These are phyloP conservation scores for Aspidiotus rigidus DNA, from an alignment of 2,888 invertebrate genomes.

Conservation along the genomic window DNA sequence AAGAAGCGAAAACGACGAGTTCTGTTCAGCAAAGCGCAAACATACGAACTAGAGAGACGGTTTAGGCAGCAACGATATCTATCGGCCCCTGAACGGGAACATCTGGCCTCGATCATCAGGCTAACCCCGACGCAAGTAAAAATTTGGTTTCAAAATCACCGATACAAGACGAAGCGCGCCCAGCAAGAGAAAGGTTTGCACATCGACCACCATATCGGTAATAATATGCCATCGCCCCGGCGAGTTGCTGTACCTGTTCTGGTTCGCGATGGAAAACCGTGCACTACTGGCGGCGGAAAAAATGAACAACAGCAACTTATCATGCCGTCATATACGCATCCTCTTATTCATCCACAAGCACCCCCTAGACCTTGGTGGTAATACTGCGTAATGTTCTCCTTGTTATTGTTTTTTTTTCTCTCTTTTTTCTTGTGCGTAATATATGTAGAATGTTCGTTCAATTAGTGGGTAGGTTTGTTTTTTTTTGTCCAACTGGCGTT, in stretches of 20 bases:
- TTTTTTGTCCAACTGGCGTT: not conserved
- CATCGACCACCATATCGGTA: conserved; percentile 40
- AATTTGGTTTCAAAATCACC: conserved; percentile 99
- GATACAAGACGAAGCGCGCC: conserved; percentile 97
- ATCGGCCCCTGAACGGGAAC: conserved; percentile 95
- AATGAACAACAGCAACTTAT: conserved; percentile 37
- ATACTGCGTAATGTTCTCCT: conserved; percentile 6
- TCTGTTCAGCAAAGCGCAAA: conserved; percentile 90
- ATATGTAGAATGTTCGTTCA: conserved; percentile 1
- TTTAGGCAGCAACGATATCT: conserved; percentile 94
- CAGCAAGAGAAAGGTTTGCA: conserved; percentile 71
- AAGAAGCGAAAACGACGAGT: conserved; percentile 93
- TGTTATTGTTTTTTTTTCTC: conserved; percentile 17
- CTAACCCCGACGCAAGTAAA: conserved; percentile 93
- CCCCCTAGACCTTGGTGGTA: conserved; percentile 45
- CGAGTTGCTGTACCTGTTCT: conserved; percentile 90
- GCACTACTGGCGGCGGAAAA: conserved; percentile 45
- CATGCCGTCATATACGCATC: conserved; percentile 43
- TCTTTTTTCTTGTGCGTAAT: conserved; percentile 8
- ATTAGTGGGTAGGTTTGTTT: conserved; percentile 5
- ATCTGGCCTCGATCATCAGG: conserved; percentile 85
- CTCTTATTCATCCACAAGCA: conserved; percentile 45
- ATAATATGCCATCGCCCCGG: conserved; percentile 68
- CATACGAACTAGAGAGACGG: conserved; percentile 86
- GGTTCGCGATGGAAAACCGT: conserved; percentile 89